These are phyloP conservation scores for Dromaius novaehollandiae DNA, from an alignment of 2,113 vertebrate genomes.

Conservation along the genomic window DNA sequence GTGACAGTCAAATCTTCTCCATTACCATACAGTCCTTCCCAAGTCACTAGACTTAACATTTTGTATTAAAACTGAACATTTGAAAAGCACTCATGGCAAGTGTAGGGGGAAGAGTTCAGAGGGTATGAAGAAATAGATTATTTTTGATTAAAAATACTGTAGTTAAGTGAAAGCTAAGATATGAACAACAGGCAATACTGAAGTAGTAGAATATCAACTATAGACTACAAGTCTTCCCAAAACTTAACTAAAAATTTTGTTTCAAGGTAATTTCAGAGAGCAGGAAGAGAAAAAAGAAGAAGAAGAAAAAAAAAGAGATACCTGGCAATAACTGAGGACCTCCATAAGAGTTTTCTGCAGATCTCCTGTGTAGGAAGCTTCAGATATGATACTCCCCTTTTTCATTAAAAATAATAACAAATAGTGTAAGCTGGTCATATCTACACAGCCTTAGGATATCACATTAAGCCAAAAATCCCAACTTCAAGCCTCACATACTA, in stretches of 20 bases:
- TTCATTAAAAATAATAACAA: conserved; percentile 38
- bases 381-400: conserved; percentile 37
- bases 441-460: neutral
- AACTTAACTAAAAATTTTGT: neutral
- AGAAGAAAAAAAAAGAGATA: conserved; percentile 49
- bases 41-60: neutral
- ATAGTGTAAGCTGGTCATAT: neutral
- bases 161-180: neutral
- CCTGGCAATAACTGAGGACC: conserved; percentile 80
- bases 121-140: neutral
- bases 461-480: neutral
- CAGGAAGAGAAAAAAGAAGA: neutral
- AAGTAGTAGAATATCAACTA: neutral
- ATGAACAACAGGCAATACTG: neutral
- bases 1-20: neutral
- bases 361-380: conserved; percentile 56
- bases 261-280: neutral
- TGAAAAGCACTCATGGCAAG: neutral
- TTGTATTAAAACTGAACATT: neutral
- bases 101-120: neutral
- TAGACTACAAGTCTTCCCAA: neutral
- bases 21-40: neutral
- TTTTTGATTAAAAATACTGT: neutral
- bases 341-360: conserved; percentile 67
- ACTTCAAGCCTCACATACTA: neutral